phyloP scores from a whole-genome alignment of 2,113 vertebrate species.

The Stomatorhinus ivindoensis region DNA sequence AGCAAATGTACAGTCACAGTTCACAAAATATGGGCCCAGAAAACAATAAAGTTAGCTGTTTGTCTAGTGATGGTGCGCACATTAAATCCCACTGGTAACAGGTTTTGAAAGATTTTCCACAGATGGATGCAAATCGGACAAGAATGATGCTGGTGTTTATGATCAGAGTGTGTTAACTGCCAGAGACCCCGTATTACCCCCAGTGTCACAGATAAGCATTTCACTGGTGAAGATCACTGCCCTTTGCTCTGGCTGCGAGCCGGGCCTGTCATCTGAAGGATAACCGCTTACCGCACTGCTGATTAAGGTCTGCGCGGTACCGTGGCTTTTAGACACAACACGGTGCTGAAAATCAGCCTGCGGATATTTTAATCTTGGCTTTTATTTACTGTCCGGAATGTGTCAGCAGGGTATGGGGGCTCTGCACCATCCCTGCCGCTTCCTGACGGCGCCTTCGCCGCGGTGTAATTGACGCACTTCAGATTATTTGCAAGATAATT shows the following conservation, averaged over 20 bases:
- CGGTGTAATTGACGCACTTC: constrained; percentile 49
- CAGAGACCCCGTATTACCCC: not conserved
- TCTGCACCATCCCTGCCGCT: not conserved
- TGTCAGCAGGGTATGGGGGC: not conserved
- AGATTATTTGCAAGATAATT: constrained; percentile 61
- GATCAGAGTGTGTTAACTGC: not conserved
- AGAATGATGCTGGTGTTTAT: not conserved
- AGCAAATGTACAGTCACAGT: not conserved
- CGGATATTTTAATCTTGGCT: not conserved
- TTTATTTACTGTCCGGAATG: not conserved
- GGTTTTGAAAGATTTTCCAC: not conserved
- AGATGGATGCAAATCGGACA: not conserved
- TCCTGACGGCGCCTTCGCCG: not conserved
- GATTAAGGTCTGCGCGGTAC: not conserved
- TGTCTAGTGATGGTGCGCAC: not conserved
- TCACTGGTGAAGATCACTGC: not conserved
- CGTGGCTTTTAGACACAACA: not conserved
- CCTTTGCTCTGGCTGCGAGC: not conserved
- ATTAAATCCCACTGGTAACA: not conserved
- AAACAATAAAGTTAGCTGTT: not conserved
- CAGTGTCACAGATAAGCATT: not conserved
- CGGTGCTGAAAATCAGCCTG: not conserved
- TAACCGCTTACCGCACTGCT: not conserved
- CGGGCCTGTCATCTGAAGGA: not conserved
- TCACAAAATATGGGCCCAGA: not conserved